Base-by-base conservation (phyloP, 2,113 vertebrate genomes). In the Petrocephalus microphthalmus region DNA sequence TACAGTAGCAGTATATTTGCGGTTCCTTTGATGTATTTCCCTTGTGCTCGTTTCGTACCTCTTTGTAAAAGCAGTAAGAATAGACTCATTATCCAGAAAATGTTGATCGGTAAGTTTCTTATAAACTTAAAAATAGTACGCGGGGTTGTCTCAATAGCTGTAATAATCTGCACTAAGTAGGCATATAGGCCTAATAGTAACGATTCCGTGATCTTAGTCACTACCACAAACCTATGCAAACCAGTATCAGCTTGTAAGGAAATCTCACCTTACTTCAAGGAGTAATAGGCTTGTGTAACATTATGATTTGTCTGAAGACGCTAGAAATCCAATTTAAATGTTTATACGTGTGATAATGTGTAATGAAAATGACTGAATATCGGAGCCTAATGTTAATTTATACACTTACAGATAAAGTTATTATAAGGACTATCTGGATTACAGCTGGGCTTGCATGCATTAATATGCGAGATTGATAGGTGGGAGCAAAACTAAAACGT, bases 41-140 rank as follows among this genome's bases (percentile, higher is more conserved):
- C 20, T 52, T 88, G 89, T 83, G 78, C 90, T 90, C 52, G 88
- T 25, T 90, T 89, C 83, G 92, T 94, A 93, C 92, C 93, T 90
- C 92, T 93, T 91, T 90, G 89, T 92, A 90, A 85, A 89, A 88
- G 84, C 52, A 64, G 85, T 53, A 84, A 82, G 45, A 87, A 87
- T 90, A 87, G 85, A 89, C 71, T 22, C 78, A 88, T 89, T 92
- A 84, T 89, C 88, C 89, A 47, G 5, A 42, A 86, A 88, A 60
- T 87, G 87, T 90, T 78, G 64, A 85, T 84, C 89, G 87, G 89
- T 54, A 88, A 22, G 33, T 57, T 47, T n/a, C 29, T 15, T 10
- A 47, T 60, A 60, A 33, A 29, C n/a, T 84, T 83, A 83, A 88
- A 85, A 88, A 88, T 33, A 22, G 29, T 88, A 84, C 71, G 54